A percentile compares a stretch with the other conserved stretches of the same genome.
These are phyloP conservation scores for Itoplectis maculator DNA, from an alignment of 2,888 invertebrate genomes.

Conservation along the genomic window DNA sequence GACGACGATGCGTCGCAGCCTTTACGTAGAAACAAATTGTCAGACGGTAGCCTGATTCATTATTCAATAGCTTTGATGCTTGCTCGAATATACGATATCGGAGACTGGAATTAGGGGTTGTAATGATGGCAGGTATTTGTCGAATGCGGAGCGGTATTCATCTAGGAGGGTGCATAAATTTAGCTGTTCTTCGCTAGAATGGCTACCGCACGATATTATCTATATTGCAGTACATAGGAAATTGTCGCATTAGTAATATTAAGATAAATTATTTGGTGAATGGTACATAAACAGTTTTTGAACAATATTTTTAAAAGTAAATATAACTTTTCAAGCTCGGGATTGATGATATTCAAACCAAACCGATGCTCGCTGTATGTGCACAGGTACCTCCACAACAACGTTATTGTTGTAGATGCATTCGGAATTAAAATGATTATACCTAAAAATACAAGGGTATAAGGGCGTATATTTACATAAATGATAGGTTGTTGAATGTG, in stretches of 20 bases:
- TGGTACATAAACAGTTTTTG: background rate
- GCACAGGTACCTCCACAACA: background rate
- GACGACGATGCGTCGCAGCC: background rate
- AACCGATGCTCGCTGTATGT: background rate
- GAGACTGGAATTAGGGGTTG: background rate
- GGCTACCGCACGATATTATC: background rate
- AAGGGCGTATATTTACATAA: background rate
- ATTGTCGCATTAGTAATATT: too few relatives aligned
- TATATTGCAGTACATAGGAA: background rate
- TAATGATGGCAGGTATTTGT: background rate
- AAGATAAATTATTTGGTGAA: background rate
- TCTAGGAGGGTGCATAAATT: background rate
- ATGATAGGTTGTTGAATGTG: conserved; percentile 1
- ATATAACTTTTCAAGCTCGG: background rate
- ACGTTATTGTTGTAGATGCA: background rate
- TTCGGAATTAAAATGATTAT: background rate
- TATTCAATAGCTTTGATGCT: background rate
- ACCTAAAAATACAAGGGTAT: background rate
- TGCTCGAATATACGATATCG: background rate
- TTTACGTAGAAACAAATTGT: background rate
- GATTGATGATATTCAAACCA: background rate
- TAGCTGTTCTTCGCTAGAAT: background rate
- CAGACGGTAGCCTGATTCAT: background rate
- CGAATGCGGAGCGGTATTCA: background rate
- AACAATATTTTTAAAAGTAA: background rate